A percentile compares a stretch with the other conserved stretches of the same genome.
Evolutionary conservation across 2,888 invertebrate genomes (phyloP).

Genomic region (Catocala fraxini): DNA sequence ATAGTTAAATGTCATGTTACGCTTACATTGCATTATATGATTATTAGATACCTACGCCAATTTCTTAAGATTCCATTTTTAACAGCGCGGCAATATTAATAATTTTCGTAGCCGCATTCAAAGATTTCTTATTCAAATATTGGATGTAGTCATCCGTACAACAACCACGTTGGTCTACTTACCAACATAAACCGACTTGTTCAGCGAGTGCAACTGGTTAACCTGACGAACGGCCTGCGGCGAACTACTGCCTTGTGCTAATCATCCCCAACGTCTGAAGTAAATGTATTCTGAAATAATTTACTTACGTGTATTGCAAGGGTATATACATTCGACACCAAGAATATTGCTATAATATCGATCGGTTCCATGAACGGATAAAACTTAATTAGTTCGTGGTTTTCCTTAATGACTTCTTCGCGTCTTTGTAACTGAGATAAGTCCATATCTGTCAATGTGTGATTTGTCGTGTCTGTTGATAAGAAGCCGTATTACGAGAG

Average conservation of each 20-base stretch:
- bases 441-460: slow-evolving; percentile 49
- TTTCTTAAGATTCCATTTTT: background rate
- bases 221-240: slow-evolving; percentile 59
- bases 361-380: background rate
- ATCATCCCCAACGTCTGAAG: slow-evolving; percentile 67
- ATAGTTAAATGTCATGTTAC: too few species aligned
- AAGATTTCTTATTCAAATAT: slow-evolving; percentile 37
- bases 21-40: too few species aligned
- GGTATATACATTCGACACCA: background rate
- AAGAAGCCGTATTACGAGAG: slow-evolving; percentile 78
- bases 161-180: slow-evolving; percentile 66
- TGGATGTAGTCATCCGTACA: slow-evolving; percentile 58
- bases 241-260: slow-evolving; percentile 63
- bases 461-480: slow-evolving; percentile 64
- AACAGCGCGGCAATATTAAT: slow-evolving; percentile 9
- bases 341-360: background rate
- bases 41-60: too few species aligned
- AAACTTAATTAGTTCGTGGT: slow-evolving; percentile 6
- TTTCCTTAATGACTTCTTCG: slow-evolving; percentile 28
- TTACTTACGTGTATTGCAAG: too few species aligned
- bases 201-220: slow-evolving; percentile 72
- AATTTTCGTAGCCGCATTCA: background rate
- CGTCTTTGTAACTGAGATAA: slow-evolving; percentile 37
- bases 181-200: slow-evolving; percentile 59
- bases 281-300: slow-evolving; percentile 46